These are phyloP conservation scores for Dendrocincla tyrannina DNA, from an alignment of 2,797 vertebrate genomes.

Conservation along the genomic window DNA sequence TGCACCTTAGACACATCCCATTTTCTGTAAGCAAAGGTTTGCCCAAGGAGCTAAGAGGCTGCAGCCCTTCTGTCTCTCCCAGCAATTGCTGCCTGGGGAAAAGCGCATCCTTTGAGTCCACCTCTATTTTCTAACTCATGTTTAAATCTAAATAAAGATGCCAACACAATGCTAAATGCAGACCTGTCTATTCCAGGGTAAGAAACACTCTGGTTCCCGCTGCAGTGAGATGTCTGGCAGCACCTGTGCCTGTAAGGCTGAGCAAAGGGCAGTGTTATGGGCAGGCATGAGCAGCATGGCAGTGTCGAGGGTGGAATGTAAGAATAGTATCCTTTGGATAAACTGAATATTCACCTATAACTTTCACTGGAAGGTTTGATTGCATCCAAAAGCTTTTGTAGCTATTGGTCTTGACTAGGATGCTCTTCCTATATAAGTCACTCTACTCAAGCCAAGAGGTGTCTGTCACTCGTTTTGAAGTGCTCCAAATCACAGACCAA, in stretches of 20 bases:
- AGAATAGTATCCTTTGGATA: too few species aligned
- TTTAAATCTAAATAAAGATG: background rate
- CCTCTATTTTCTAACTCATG: background rate
- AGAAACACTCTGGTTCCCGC: background rate
- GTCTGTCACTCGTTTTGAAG: background rate
- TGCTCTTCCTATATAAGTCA: accelerated
- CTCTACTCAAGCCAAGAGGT: background rate
- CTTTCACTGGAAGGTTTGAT: background rate
- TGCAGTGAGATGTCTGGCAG: background rate
- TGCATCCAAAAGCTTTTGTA: background rate
- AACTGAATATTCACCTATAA: accelerated
- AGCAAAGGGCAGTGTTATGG: background rate
- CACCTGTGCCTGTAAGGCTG: background rate
- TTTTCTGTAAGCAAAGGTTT: background rate
- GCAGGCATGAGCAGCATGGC: accelerated
- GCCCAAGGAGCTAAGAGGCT: background rate
- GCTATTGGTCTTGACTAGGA: background rate
- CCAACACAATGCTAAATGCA: background rate
- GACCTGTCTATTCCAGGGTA: background rate
- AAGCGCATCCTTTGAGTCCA: accelerated
- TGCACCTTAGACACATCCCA: background rate
- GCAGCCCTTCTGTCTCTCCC: background rate
- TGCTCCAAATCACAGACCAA: background rate
- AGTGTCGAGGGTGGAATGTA: accelerated
- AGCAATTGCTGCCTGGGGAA: accelerated